Evolutionary conservation across 1,140 invertebrate species (phyloP).

Genomic region (Platyscapa corneri): DNA sequence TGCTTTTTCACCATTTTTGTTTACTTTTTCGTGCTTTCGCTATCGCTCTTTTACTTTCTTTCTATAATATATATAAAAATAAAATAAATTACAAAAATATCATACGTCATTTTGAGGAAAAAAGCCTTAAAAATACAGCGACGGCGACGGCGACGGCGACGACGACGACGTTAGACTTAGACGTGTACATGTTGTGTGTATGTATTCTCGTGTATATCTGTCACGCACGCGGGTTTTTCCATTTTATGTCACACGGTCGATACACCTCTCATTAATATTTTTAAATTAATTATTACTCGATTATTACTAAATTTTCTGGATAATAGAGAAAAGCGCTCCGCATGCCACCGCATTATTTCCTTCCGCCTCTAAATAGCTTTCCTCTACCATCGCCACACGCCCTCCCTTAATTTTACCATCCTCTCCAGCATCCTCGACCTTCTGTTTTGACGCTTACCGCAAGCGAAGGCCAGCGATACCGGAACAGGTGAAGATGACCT

Average conservation of each 20-base stretch:
- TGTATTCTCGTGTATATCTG: conserved; percentile 15
- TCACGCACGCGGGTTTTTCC: not conserved
- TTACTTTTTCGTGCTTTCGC: conserved; percentile 20
- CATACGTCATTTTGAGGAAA: conserved; percentile 54
- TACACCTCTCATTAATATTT: conserved; percentile 19
- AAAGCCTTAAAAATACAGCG: conserved; percentile 53
- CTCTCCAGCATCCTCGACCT: conserved; percentile 15
- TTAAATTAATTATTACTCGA: conserved; percentile 59
- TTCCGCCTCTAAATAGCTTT: not conserved
- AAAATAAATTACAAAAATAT: conserved; percentile 56
- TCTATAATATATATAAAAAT: conserved; percentile 54
- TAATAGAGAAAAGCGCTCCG: conserved; percentile 54
- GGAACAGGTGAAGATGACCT: not conserved
- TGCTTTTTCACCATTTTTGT: conserved; percentile 31
- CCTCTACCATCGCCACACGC: conserved; percentile 8
- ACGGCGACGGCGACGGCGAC: conserved; percentile 36
- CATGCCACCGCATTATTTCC: conserved; percentile 39
- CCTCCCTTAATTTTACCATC: not conserved
- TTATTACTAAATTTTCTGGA: conserved; percentile 60
- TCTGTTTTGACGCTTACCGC: not conserved
- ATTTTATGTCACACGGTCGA: conserved; percentile 38
- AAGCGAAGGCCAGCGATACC: conserved; percentile 1
- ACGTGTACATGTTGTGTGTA: conserved; percentile 31
- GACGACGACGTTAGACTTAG: conserved; percentile 34
- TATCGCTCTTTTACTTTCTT: conserved; percentile 39